Evolutionary conservation across 2,797 vertebrate species (phyloP).

Genomic region (Rhinophrynus dorsalis): DNA sequence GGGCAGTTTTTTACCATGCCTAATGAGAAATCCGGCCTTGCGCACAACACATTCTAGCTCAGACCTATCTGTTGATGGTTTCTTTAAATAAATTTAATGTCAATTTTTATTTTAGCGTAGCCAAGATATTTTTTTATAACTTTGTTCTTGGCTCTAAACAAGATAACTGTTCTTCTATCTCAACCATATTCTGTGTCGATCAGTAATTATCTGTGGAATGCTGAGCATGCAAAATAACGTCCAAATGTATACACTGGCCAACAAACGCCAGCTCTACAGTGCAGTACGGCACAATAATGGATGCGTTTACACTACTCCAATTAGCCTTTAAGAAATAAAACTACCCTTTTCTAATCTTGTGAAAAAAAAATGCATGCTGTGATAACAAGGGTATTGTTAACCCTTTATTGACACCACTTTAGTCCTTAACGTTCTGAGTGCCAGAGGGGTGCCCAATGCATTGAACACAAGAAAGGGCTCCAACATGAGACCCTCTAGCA

Average conservation of each 20-base stretch:
- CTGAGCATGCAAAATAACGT: conserved; percentile 38
- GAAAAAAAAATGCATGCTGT: conserved; percentile 21
- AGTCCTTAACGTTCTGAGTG: too few relatives aligned
- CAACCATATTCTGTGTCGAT: conserved; percentile 32
- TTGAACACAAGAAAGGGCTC: too few relatives aligned
- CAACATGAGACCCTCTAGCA: too few relatives aligned
- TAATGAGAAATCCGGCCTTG: too few relatives aligned
- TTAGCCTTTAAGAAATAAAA: conserved; percentile 29
- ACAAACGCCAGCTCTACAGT: conserved; percentile 9
- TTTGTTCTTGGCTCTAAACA: conserved; percentile 36
- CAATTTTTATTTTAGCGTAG: neutral
- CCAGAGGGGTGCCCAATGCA: too few relatives aligned
- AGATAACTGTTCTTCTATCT: conserved; percentile 23
- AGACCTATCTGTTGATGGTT: too few relatives aligned
- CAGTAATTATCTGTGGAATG: conserved; percentile 37
- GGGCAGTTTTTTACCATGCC: too few relatives aligned
- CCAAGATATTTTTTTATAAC: conserved; percentile 2
- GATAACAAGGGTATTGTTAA: neutral
- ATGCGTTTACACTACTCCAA: conserved; percentile 28
- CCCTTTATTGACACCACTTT: too few relatives aligned
- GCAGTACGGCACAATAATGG: conserved; percentile 16
- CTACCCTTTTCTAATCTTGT: conserved; percentile 12
- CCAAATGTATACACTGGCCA: conserved; percentile 10
- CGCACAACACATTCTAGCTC: too few relatives aligned
- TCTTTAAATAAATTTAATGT: neutral